phyloP scores from a whole-genome alignment of 2,888 invertebrate species.

The Xiphydria camelus region DNA sequence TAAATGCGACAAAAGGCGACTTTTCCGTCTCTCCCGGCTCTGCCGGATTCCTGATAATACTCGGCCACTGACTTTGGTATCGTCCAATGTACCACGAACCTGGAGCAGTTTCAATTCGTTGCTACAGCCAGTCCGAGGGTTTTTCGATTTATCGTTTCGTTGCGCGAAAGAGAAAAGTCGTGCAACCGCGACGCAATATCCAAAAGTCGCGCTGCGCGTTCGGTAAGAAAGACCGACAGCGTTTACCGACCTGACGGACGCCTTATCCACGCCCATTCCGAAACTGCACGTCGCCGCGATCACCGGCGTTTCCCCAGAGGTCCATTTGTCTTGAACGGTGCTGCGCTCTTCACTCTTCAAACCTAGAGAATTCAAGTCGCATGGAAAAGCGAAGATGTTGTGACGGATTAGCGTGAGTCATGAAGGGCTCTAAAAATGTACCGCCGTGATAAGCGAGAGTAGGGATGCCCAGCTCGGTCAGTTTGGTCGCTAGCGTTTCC shows the following conservation, averaged over 20 bases:
- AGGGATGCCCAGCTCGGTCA: slow-evolving; percentile 74
- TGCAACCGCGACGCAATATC: neutral
- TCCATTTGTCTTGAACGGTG: slow-evolving; percentile 89
- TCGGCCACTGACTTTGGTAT: slow-evolving; percentile 92
- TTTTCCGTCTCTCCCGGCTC: slow-evolving; percentile 94
- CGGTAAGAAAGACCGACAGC: too few species aligned
- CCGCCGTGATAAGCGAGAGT: slow-evolving; percentile 91
- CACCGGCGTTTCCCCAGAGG: slow-evolving; percentile 82
- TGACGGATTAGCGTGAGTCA: neutral
- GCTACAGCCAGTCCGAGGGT: slow-evolving; percentile 3
- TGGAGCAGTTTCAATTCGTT: too few species aligned
- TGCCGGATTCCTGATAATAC: slow-evolving; percentile 95
- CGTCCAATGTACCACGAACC: slow-evolving; percentile 97
- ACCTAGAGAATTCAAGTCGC: slow-evolving; percentile 55
- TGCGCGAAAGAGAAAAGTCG: neutral
- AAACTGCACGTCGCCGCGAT: slow-evolving; percentile 98
- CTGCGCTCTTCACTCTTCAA: slow-evolving; percentile 74
- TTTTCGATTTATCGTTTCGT: neutral
- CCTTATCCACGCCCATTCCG: slow-evolving; percentile 99
- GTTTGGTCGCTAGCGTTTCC: slow-evolving; percentile 76
- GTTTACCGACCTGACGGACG: slow-evolving; percentile 75
- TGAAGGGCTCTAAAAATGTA: slow-evolving; percentile 38
- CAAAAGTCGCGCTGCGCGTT: too few species aligned
- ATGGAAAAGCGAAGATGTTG: neutral
- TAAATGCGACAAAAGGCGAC: slow-evolving; percentile 90